Base-by-base conservation (phyloP, 2,797 vertebrate genomes). In the Hapalemur alaotrensis region DNA sequence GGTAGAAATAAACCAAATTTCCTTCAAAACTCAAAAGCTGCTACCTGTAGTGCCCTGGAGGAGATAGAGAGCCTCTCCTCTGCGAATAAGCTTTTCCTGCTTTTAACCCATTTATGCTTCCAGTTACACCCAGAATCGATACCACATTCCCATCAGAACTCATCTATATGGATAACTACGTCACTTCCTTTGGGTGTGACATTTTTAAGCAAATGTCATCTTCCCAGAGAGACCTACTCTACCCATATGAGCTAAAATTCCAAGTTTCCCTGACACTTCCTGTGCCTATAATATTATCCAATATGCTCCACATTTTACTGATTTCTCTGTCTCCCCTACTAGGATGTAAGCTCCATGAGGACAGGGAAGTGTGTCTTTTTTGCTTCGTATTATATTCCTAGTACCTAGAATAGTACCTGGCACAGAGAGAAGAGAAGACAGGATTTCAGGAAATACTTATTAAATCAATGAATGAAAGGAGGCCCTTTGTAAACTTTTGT, bases 1-100 rank as follows among this genome's bases (percentile, higher is more conserved):
- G 50, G 54, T 95, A 54, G 89, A 89, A 89, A 91, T 18, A 96
- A 94, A 69, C 1, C 67, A 94, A 95, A 87, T 50, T 92, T 76
- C 48, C n/a, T 78, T 91, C 57, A 70, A 73, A 75, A 89, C 3
- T n/a, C 13, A 84, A 92, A 80, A 89, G 18, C 32, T 87, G 79
- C 46, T 76, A 75, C 80, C 46, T 90, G 57, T 28, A 75, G 57
- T 63, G 20, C 23, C 38, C 4, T 75, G 38, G 15, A 70, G 15
- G 12, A 76, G 18, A 28, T 14, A 50, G 30, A 63, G 7, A 63
- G 17, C 12, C 3, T 38, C 5, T 92, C 38, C 32, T 75, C 25
- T 41, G 10, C 0, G 15, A 3, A 43, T 25, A 76, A 54, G 10
- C 0, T 67, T 95, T 70, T 52, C 54, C 89, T 69, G 22, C 28